Percentiles rank a stretch among this genome's conserved stretches.
Conservation (phyloP, 1,140 invertebrate genomes). For the Megalonaias nervosa region DNA sequence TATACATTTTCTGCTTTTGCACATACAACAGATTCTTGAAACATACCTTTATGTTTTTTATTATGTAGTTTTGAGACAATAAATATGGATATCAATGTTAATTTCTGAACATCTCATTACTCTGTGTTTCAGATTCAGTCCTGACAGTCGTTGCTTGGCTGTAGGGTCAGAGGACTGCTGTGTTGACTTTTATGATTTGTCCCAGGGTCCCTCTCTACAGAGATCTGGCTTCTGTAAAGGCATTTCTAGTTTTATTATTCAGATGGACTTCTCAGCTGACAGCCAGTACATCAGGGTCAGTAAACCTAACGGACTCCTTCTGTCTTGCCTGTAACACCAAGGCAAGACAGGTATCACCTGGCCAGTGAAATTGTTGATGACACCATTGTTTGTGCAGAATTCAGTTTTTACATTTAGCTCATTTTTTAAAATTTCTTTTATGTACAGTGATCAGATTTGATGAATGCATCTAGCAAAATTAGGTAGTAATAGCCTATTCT, state of each 20-base stretch:
- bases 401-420: background rate
- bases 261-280: constrained; percentile 71
- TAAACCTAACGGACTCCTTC: background rate
- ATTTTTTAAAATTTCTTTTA: background rate
- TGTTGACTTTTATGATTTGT: constrained; percentile 70
- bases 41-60: background rate
- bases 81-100: background rate
- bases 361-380: background rate
- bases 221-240: constrained; percentile 68
- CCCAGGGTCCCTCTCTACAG: constrained; percentile 57
- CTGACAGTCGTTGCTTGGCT: constrained; percentile 63
- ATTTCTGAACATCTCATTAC: background rate
- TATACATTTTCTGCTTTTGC: background rate
- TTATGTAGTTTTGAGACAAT: background rate
- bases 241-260: constrained; percentile 68
- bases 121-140: constrained; percentile 65
- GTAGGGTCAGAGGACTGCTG: constrained; percentile 68
- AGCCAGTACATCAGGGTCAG: constrained; percentile 66
- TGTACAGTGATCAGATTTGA: background rate
- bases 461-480: background rate
- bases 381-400: too few species aligned
- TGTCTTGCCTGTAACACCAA: background rate
- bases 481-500: too few species aligned
- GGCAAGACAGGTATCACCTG: too few species aligned
- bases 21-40: background rate